Evolutionary conservation across 30 jellyfish, hydroid and myxozoan species (phyloP), one percentile per base, ranked within the genome.

Genomic region (Aurelia aurita): DNA sequence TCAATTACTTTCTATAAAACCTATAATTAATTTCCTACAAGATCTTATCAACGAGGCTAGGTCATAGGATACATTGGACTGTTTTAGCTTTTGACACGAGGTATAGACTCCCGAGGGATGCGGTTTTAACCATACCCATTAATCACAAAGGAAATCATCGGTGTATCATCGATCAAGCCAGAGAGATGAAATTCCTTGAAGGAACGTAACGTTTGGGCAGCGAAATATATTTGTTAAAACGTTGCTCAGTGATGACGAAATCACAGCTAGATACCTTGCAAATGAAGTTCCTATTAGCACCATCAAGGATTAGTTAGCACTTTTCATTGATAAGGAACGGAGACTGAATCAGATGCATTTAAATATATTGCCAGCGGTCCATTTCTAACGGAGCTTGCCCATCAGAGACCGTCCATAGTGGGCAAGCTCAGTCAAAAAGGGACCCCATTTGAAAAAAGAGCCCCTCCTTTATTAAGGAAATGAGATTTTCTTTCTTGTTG

Each of bases 11-110:
- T 74, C 66, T 27, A 74, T 74, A 67, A 29, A 34, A 74, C 86
- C 74, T 74, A 54, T 54, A 74, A 74, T 74, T 57, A 74, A 54
- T 74, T 74, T 51, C 86, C 62, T 54, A 44, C 67, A 26, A 74
- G 86, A 74, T 74, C 75, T 74, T 74, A 74, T 57, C 74, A 25
- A 16, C 20, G 10, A 39, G 75, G 46, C 86, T 51, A 34, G 86
- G 86, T 74, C 86, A 74, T 73, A 74, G 32, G 86, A 74, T 74
- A 32, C 61, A 53, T 55, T 29, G 61, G 74, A 34, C 67, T 59
- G 22, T 26, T 21, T 6, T 51, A 32, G n/a, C 9, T 35, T 44
- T 19, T 3, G 19, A 25, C n/a, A 5, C n/a, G 29, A 73, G 20
- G 86, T 47, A 28, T 57, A 54, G 45, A 18, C 47, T 10, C 76